These are phyloP conservation scores for Tanytarsus gracilentus DNA, from an alignment of 2,888 invertebrate genomes.

Conservation along the genomic window DNA sequence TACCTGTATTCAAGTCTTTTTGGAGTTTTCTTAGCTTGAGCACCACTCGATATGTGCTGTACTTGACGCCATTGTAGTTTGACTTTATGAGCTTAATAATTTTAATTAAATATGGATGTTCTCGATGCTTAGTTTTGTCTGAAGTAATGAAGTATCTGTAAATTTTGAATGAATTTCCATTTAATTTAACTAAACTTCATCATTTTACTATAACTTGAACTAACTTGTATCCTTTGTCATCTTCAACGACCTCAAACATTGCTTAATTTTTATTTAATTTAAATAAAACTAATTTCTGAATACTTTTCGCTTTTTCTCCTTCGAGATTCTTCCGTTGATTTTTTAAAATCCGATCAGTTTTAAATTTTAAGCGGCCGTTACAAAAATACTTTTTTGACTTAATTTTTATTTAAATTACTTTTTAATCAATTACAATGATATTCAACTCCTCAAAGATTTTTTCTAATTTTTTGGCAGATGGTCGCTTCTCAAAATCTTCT, in stretches of 20 bases:
- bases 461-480: constrained; percentile 49
- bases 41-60: constrained; percentile 41
- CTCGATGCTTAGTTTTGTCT: not conserved
- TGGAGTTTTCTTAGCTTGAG: constrained; percentile 39
- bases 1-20: constrained; percentile 40
- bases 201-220: not conserved
- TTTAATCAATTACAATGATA: not conserved
- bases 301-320: not conserved
- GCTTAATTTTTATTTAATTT: not conserved
- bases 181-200: not conserved
- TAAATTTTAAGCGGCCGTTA: too few relatives aligned
- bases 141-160: not conserved
- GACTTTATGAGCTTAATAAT: constrained; percentile 24
- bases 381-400: too few relatives aligned
- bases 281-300: not conserved
- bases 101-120: constrained; percentile 12
- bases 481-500: constrained; percentile 48
- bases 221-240: constrained; percentile 14
- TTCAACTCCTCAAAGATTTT: constrained; percentile 13
- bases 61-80: constrained; percentile 33
- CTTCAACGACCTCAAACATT: constrained; percentile 10
- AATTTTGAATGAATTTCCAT: not conserved
- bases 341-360: too few relatives aligned
- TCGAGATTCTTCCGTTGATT: not conserved
- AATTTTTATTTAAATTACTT: too few relatives aligned